phyloP scores from a whole-genome alignment of 2,797 vertebrate genomes.

The Catostomus latipinnis region DNA sequence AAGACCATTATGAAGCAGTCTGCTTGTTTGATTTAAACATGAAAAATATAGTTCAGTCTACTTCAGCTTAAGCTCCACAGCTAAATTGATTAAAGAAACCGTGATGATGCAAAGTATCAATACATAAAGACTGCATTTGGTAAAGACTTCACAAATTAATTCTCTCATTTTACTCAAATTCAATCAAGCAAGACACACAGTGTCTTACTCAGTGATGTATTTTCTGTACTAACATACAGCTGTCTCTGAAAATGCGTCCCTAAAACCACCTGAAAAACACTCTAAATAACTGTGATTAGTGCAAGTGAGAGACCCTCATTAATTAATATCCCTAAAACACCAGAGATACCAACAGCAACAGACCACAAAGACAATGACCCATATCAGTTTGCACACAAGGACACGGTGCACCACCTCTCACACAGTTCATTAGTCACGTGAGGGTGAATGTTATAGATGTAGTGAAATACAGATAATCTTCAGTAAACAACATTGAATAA shows the following conservation, averaged over 20 bases:
- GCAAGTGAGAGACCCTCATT: slow-evolving; percentile 47
- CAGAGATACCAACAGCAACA: slow-evolving; percentile 1
- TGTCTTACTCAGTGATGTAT: background rate
- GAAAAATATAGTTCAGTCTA: background rate
- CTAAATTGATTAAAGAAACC: slow-evolving; percentile 7
- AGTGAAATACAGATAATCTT: slow-evolving; percentile 30
- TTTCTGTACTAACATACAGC: background rate
- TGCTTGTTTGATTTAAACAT: background rate
- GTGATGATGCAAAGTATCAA: background rate
- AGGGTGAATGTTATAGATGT: slow-evolving; percentile 21
- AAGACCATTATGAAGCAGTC: background rate
- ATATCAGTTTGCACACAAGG: background rate
- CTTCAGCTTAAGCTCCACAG: slow-evolving; percentile 6
- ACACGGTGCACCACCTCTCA: slow-evolving; percentile 32
- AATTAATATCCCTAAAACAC: slow-evolving; percentile 18
- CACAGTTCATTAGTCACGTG: slow-evolving; percentile 8
- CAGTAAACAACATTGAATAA: slow-evolving; percentile 8
- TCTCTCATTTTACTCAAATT: background rate
- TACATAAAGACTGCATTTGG: slow-evolving; percentile 6
- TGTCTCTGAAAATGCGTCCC: slow-evolving; percentile 8
- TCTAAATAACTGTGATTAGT: slow-evolving; percentile 40
- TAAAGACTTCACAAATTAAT: background rate
- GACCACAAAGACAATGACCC: no score
- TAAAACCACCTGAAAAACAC: slow-evolving; percentile 34
- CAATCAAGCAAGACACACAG: background rate